phyloP scores from a whole-genome alignment of 2,888 invertebrate genomes.

The Saturnia japonica region DNA sequence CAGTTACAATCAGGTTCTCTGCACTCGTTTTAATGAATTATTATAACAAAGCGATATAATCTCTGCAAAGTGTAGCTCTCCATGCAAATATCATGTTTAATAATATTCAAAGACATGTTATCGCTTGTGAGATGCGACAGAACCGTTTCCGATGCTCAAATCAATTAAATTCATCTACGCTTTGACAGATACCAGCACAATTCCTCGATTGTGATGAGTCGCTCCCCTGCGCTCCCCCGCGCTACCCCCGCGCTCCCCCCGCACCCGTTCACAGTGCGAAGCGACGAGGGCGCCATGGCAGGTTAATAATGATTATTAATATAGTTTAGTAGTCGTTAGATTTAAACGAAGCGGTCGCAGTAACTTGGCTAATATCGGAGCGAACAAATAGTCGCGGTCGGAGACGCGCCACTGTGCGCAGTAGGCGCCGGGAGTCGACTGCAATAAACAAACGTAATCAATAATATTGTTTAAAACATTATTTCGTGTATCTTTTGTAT shows the following conservation, averaged over 20 bases:
- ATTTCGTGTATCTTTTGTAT: background rate
- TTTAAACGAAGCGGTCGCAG: constrained; percentile 61
- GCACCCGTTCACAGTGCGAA: constrained; percentile 18
- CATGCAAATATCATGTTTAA: background rate
- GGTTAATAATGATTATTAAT: constrained; percentile 78
- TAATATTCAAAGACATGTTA: background rate
- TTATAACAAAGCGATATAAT: background rate
- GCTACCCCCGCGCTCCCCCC: constrained; percentile 20
- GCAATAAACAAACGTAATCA: background rate
- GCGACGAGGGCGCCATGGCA: constrained; percentile 38
- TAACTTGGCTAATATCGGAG: constrained; percentile 73
- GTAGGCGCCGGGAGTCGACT: constrained; percentile 35
- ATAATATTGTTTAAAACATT: background rate
- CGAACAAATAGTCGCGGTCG: constrained; percentile 65
- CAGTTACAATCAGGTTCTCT: no score
- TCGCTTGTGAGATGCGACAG: constrained; percentile 14
- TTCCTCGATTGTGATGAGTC: constrained; percentile 39
- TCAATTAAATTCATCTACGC: constrained; percentile 66
- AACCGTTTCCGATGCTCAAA: constrained; percentile 53
- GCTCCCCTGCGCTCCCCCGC: constrained; percentile 27
- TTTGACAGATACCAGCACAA: constrained; percentile 54
- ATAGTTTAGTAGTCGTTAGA: constrained; percentile 72
- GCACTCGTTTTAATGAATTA: background rate
- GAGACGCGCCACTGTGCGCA: constrained; percentile 25
- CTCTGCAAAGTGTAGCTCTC: background rate